Base-by-base conservation (phyloP, 2,888 invertebrate genomes). In the Tiliacea citrago region DNA sequence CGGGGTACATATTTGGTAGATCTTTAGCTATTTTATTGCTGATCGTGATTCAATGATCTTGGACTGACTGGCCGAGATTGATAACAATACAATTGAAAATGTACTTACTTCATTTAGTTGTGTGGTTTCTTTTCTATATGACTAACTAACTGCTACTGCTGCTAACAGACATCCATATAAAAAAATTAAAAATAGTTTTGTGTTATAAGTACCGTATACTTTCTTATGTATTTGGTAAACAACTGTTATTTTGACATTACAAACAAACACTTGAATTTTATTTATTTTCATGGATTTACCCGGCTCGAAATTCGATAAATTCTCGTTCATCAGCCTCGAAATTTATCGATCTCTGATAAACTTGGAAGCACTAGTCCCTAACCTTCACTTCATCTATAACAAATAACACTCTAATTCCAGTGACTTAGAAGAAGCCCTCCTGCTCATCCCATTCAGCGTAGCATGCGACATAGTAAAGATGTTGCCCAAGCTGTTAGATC, bases 341-440 rank as follows among this genome's bases (percentile, higher is more conserved):
- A 63, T 47, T 21, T 63, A 47, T 47, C 13, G 12, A 29, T 45
- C 6, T 24, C 45, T 10, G 24, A 0, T 4, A 49, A 68, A 21
- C 6, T 21, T 39, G 5, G 24, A 24, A 53, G 8, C 10, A 29
- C 5, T 16, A 13, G 21, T 29, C 21, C 7, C 10, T 29, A 42
- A 45, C n/a, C 12, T 49, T 73, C 9, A n/a, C 7, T 45, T 60
- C 35, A 57, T 24, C 24, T 1, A n/a, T n/a, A 42, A 35, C 13
- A 29, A 18, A 70, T 18, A 39, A 24, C 18, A n/a, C 24, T 2
- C 18, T 68, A 6, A 49, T 82, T 96, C 9, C 94, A 99, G 99
- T 91, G 99, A 99, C 91, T 94, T 99, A 79, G 99, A 99, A 93
- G 99, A 99, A 94, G 97, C 99, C 0, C 95, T 99, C 0, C 95